Evolutionary conservation across 2,797 vertebrate genomes (phyloP), one percentile per base, ranked within the genome.

Genomic region (Bryconaethiops microstoma): DNA sequence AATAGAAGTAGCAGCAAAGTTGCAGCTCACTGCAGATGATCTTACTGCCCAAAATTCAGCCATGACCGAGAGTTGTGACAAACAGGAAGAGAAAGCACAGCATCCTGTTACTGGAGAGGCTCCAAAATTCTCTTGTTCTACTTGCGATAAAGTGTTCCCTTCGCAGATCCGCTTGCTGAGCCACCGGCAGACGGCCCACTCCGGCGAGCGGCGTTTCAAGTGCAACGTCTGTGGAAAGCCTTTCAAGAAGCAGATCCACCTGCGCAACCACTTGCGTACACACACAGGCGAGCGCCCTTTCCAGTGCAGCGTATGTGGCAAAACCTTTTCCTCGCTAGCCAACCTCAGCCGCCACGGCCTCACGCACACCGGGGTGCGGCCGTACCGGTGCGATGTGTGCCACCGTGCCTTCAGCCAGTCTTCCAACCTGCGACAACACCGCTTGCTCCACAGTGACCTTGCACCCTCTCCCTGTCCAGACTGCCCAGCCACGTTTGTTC

Each of bases 271-370:
- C 88, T 89, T 96, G 67, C 94, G 96, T 17, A 97, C 95, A 0
- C 97, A 99, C 74, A 98, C 97, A 0, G 97, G 97, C 0, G 97
- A 98, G 86, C 92, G 96, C 1, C 97, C 97, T 0, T 97, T 95
- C 89, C 95, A 95, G 85, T 98, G 97, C 79, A 92, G 93, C 0
- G 95, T 96, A 5, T 98, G 97, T 0, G 95, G 95, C 59, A 97
- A 96, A 82, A 95, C 93, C 8, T 98, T 97, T 76, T 95, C 95
- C 0, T 96, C 95, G 0, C 90, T 95, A 0, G 96, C 96, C 81
- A 99, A 97, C 80, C 92, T 98, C 50, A 95, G 93, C 19, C 93
- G 97, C 0, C 97, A 99, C 84, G 95, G 92, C n/a, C 93, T 97
- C 72, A 96, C 95, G 1, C 97, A 98, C 90, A 96, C 96, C 0